A percentile compares a stretch with the other conserved stretches of the same genome.
phyloP scores from a whole-genome alignment of 2,888 invertebrate genomes.

The Eilema griseolum region DNA sequence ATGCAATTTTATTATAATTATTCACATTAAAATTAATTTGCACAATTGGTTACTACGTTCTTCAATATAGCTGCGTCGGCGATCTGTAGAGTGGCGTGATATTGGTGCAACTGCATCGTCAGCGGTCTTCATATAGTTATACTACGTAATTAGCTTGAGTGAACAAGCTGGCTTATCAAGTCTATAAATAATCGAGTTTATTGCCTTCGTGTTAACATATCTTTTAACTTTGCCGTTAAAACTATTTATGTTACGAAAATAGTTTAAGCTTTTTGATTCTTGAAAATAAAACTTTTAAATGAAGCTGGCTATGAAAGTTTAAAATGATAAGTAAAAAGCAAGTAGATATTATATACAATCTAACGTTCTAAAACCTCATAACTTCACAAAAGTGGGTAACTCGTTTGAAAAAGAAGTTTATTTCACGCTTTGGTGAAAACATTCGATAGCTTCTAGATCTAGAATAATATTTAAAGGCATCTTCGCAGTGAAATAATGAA shows the following conservation, averaged over 20 bases:
- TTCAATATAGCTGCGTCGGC: too few species aligned
- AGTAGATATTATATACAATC: background rate
- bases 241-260: background rate
- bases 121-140: too few species aligned
- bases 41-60: too few species aligned
- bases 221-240: background rate
- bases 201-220: background rate
- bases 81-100: too few species aligned
- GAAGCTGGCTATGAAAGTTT: background rate
- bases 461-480: conserved; percentile 28
- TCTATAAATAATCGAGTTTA: background rate
- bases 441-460: background rate
- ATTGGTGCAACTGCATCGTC: too few species aligned
- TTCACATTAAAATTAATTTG: too few species aligned
- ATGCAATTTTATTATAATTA: too few species aligned
- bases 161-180: background rate
- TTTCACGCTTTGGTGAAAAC: background rate
- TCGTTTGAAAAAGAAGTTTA: background rate
- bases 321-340: background rate
- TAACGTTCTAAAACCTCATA: background rate
- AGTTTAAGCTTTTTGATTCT: too few species aligned
- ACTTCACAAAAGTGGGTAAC: background rate
- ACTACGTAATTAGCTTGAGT: background rate
- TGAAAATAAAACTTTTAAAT: background rate
- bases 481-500: conserved; percentile 26